phyloP scores from a whole-genome alignment of 2,113 vertebrate genomes.

The Dunckerocampus dactyliophorus region DNA sequence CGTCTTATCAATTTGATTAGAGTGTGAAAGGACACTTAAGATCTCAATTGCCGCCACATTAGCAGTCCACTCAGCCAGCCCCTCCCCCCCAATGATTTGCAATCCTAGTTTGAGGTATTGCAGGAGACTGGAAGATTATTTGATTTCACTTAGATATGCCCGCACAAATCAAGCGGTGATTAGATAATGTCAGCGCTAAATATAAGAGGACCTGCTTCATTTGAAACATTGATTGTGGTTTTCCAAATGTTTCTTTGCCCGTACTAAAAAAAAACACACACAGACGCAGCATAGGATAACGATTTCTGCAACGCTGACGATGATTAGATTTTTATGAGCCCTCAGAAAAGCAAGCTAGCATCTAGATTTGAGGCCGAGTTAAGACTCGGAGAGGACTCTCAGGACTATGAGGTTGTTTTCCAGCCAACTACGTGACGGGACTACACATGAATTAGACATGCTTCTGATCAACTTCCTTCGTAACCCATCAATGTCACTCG shows the following conservation, averaged over 20 bases:
- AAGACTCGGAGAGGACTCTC: background rate
- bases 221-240: conserved; percentile 49
- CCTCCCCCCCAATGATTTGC: conserved; percentile 18
- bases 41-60: conserved; percentile 65
- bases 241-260: background rate
- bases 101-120: conserved; percentile 59
- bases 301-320: background rate
- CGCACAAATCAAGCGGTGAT: conserved; percentile 63
- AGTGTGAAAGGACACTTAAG: conserved; percentile 73
- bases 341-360: background rate
- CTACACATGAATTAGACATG: too few relatives aligned
- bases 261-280: background rate
- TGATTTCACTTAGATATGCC: conserved; percentile 71
- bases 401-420: too few relatives aligned
- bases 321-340: conserved; percentile 1
- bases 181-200: conserved; percentile 57
- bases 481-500: too few relatives aligned
- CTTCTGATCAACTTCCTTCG: too few relatives aligned
- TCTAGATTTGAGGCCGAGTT: background rate
- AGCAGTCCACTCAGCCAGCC: conserved; percentile 50
- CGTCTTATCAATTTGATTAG: conserved; percentile 71
- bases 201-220: conserved; percentile 49
- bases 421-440: too few relatives aligned
- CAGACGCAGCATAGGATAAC: background rate
- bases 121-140: conserved; percentile 62